phyloP scores from a whole-genome alignment of 2,113 vertebrate genomes.

The Elgaria multicarinata region DNA sequence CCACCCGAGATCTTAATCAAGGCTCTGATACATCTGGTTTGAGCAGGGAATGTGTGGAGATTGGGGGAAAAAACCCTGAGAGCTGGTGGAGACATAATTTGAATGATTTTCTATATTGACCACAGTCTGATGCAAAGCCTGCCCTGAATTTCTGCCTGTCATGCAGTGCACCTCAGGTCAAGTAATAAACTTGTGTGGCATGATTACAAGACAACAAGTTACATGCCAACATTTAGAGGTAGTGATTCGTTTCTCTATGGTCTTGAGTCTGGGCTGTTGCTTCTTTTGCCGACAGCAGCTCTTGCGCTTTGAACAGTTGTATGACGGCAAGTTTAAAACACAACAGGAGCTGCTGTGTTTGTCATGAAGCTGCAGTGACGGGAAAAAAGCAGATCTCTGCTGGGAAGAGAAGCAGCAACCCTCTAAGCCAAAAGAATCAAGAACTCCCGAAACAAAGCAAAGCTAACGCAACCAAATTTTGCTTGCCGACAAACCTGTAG shows the following conservation, averaged over 20 bases:
- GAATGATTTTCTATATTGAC: not conserved
- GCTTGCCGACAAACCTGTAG: not conserved
- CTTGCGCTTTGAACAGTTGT: not conserved
- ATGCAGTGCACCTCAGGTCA: not conserved
- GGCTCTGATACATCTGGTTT: not conserved
- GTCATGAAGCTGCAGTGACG: not conserved
- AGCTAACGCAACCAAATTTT: not conserved
- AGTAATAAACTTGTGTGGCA: not conserved
- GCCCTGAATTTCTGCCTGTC: not conserved
- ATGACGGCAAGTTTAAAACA: not conserved
- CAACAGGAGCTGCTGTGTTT: not conserved
- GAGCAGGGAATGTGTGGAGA: not conserved
- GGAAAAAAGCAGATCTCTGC: too few relatives aligned
- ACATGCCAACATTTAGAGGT: not conserved
- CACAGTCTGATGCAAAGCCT: not conserved
- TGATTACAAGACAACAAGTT: not conserved
- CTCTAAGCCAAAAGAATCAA: not conserved
- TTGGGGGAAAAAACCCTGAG: not conserved
- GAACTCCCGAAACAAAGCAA: not conserved
- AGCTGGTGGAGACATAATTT: not conserved
- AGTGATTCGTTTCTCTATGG: not conserved
- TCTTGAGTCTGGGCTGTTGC: not conserved
- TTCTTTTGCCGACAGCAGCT: not conserved
- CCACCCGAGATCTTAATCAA: not conserved
- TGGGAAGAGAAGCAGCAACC: not conserved